phyloP scores from a whole-genome alignment of 2,888 invertebrate genomes.

The Drymonia ruficornis region DNA sequence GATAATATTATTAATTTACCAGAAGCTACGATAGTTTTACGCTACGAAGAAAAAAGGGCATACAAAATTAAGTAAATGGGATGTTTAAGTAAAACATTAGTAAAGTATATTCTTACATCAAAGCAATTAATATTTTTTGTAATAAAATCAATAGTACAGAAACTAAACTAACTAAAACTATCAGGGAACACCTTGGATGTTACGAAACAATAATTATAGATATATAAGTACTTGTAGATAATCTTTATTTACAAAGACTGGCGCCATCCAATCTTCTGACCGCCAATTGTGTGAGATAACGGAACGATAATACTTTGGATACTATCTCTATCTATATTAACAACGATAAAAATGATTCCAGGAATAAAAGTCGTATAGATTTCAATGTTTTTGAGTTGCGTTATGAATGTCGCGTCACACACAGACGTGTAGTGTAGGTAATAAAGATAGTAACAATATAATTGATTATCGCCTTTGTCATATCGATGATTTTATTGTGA shows the following conservation, averaged over 20 bases:
- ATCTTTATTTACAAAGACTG: constrained; percentile 47
- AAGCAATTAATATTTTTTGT: too few species aligned
- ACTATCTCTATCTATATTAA: constrained; percentile 43
- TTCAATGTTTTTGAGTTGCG: constrained; percentile 14
- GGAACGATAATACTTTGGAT: constrained; percentile 37
- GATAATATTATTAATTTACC: too few species aligned
- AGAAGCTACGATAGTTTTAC: too few species aligned
- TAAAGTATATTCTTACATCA: too few species aligned
- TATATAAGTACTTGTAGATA: constrained; percentile 8
- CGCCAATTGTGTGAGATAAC: constrained; percentile 52
- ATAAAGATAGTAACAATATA: background rate
- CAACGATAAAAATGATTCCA: constrained; percentile 26
- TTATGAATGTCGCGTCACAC: background rate
- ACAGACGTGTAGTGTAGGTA: constrained; percentile 1
- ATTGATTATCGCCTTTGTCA: background rate
- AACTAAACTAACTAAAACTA: too few species aligned
- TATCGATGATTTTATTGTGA: constrained; percentile 1
- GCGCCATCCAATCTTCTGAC: constrained; percentile 63
- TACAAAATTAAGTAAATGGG: too few species aligned
- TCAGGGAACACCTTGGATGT: background rate
- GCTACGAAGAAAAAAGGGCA: too few species aligned
- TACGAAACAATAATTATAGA: background rate
- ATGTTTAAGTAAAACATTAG: too few species aligned
- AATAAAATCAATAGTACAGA: too few species aligned
- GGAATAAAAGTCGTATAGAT: background rate